Base-by-base conservation (phyloP, 2,797 vertebrate species). In the Psittacula echo region DNA sequence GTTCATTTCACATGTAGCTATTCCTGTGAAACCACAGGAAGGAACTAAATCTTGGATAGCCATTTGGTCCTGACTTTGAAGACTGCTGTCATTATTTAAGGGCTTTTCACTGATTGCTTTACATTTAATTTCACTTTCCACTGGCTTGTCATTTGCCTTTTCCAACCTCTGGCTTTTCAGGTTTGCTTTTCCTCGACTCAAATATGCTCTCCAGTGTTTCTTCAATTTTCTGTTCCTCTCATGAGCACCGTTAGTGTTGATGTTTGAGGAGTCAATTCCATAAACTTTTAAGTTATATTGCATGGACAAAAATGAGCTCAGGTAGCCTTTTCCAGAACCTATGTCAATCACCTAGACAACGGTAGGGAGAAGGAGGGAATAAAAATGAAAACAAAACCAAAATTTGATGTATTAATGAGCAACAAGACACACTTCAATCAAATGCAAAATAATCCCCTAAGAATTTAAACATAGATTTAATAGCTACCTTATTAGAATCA, bases 321-420 rank as follows among this genome's bases (percentile, higher is more conserved):
- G 96, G 96, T 99, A 99, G 81, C 99, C 99, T 98, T 99, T 99
- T 70, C 99, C 99, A 37, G 99, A 99, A 81, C 99, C 99, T 77
- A 99, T 97, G 44, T 99, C 99, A 93, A 99, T 98, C 47, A 99
- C 98, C 99, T 99, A 96, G 53, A 79, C 5, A 87, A 71, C 3
- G 5, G 41, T 41, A 82, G 48, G 79, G 93, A 90, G 87, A 66
- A 81, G 51, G 84, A 70, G 66, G 54, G 95, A 94, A 86, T 44
- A 67, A 11, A 97, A 72, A 86, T 50, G 65, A 77, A 74, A 72
- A 87, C 50, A 76, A 77, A 74, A 72, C 86, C 50, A 76, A 77
- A 75, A 54, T 15, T 24, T 47, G 22, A 19, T 50, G 2, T 54
- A 82, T 75, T 93, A 81, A 67, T 44, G 26, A 92, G 22, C n/a